Evolutionary conservation across 2,797 vertebrate species (phyloP), one percentile per base, ranked within the genome.

Genomic region (Danio albolineatus): DNA sequence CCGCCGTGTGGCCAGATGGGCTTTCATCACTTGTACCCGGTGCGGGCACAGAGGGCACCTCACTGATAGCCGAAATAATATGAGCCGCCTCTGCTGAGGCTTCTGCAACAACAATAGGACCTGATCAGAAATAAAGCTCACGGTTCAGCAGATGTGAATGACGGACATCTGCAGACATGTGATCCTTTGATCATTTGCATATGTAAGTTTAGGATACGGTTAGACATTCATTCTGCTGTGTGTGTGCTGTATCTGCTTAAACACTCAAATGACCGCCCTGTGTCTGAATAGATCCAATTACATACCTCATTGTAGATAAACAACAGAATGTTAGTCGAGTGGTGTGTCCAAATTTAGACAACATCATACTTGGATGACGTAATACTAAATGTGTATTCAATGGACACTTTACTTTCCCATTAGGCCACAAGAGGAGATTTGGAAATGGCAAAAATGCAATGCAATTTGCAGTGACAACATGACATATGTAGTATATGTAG

Each of bases 61-160:
- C 98, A 67, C 95, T 92, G 84, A 97, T 95, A 84, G 96, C 95
- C 39, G 96, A 97, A 91, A 99, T 95, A 90, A 99, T 96, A 83
- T 96, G 96, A 85, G 96, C 94, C 5, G 94, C 97, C 87, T 97
- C 95, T 74, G 92, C 89, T 66, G 95, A 94, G 84, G 94, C 91
- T 76, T 93, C 95, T 95, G 88, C 21, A 88, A 79, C 70, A 72
- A 89, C 74, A 91, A 75, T 28, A 74, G 54, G 70, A 80, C 78
- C 72, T 19, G 21, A 64, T 85, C 36, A 85, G 81, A 17, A 57
- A 75, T 9, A 53, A 3, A 75, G 46, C 41, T 51, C 66, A 51
- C 21, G 46, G 41, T 13, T 48, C 43, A 65, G 19, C 21, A 28
- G 28, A 28, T 28, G 28, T 28, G 28, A 28, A 28, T 28, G 28